phyloP scores from a whole-genome alignment of 2,888 invertebrate genomes.

The Cacoxenus indagator region DNA sequence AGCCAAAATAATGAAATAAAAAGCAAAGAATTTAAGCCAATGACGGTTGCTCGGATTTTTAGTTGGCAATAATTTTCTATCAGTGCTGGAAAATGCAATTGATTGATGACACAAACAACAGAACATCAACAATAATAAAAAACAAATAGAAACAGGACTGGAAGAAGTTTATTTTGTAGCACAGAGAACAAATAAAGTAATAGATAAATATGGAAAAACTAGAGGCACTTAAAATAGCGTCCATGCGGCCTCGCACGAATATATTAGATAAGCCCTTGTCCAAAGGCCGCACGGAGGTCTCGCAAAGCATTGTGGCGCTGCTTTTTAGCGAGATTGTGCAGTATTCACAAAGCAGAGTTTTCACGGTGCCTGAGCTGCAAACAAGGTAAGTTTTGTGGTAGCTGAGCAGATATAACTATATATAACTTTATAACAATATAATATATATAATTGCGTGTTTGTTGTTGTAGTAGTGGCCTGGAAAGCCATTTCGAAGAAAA shows the following conservation, averaged over 20 bases:
- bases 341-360: constrained; percentile 96
- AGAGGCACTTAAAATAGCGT: constrained; percentile 68
- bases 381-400: constrained; percentile 79
- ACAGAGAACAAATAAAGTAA: too few species aligned
- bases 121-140: too few species aligned
- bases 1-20: too few species aligned
- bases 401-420: background rate
- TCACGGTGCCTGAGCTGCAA: constrained; percentile 95
- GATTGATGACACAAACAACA: too few species aligned
- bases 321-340: constrained; percentile 98
- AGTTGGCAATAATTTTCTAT: background rate
- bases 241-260: constrained; percentile 68
- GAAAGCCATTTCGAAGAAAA: too few species aligned
- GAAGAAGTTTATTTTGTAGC: too few species aligned
- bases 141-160: too few species aligned
- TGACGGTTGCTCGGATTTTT: too few species aligned
- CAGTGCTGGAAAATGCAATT: too few species aligned
- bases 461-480: too few species aligned
- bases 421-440: background rate
- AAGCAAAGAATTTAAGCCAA: too few species aligned
- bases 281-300: constrained; percentile 93
- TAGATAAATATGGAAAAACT: constrained; percentile 62
- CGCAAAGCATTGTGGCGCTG: constrained; percentile 92
- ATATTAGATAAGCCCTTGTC: constrained; percentile 93
- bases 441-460: too few species aligned